Percentiles rank a stretch among this genome's conserved stretches.
Evolutionary conservation across 2,113 vertebrate genomes (phyloP).

Genomic region (Acanthochromis polyacanthus): DNA sequence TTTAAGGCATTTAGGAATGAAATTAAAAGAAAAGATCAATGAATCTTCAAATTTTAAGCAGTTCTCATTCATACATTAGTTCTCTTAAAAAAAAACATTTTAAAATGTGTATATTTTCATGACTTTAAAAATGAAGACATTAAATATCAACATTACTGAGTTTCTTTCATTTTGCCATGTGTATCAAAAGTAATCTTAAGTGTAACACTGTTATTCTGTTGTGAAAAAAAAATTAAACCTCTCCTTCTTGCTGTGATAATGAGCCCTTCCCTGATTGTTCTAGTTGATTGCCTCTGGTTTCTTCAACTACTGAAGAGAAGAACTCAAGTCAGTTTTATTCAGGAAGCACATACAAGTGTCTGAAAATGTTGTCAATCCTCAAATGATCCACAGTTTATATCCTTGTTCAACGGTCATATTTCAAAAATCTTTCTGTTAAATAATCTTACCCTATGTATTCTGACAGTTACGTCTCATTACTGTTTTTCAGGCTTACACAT

Average conservation of each 20-base stretch:
- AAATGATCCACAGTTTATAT: background rate
- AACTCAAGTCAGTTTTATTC: background rate
- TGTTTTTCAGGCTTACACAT: slow-evolving; percentile 92
- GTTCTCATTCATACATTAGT: slow-evolving; percentile 28
- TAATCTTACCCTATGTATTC: background rate
- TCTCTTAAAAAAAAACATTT: slow-evolving; percentile 5
- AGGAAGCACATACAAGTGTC: background rate
- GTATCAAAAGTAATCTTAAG: slow-evolving; percentile 1
- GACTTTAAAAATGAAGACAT: background rate
- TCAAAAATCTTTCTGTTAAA: background rate
- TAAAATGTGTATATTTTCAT: background rate
- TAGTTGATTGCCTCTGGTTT: background rate
- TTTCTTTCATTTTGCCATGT: background rate
- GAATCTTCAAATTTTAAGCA: slow-evolving; percentile 13
- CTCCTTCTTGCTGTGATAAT: slow-evolving; percentile 5
- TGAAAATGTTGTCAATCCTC: too few species aligned
- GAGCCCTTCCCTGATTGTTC: slow-evolving; percentile 13
- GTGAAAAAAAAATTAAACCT: background rate
- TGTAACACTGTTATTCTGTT: background rate
- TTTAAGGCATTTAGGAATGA: slow-evolving; percentile 59
- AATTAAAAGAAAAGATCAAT: slow-evolving; percentile 44
- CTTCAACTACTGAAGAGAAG: background rate
- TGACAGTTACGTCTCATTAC: slow-evolving; percentile 40
- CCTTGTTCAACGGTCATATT: background rate
- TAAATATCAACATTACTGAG: background rate